Base-by-base conservation (phyloP, 2,113 vertebrate species). In the Erinaceus europaeus region DNA sequence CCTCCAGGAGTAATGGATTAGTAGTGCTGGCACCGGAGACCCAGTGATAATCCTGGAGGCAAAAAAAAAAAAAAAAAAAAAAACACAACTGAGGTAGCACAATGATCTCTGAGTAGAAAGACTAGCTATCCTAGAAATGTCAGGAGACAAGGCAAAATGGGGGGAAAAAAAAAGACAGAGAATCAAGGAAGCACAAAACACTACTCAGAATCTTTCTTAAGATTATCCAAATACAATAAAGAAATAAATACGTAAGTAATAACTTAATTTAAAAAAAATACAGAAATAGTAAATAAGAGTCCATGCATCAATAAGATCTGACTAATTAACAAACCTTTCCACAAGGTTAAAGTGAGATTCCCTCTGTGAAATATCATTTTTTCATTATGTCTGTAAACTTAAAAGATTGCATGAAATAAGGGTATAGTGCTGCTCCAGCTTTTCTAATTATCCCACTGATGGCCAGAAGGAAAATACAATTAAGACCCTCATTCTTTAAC, bases 401-500 rank as follows among this genome's bases (percentile, higher is more conserved):
- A 69, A 90, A 93, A 78, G 69, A 78, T 42, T 67, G 34, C 44
- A 68, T 68, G 53, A 91, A 78, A 61, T 78, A 65, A 55, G 44
- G 53, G n/a, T 67, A 73, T 59, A 73, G 55, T 9, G 12, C n/a
- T 38, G 17, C 38, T 89, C 69, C 59, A 48, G 62, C 77, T 90
- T 83, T 88, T 75, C 44, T 90, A 94, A 95, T 90, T 93, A 91
- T 74, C 40, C 50, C 34, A 27, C 71, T 78, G 89, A 91, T 81
- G 55, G 81, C 77, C 65, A 82, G 78, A 90, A 80, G 71, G 62
- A 77, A 89, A 94, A 91, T 89, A 94, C 86, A 94, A 87, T 77
- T 85, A 93, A 94, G 80, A 85, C 44, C 55, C n/a, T 82, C 55
- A 29, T 82, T 69, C 32, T 91, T 23, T 55, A 53, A 91, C 74